Conservation (phyloP, 2,888 invertebrate genomes). For the Cancer borealis region DNA sequence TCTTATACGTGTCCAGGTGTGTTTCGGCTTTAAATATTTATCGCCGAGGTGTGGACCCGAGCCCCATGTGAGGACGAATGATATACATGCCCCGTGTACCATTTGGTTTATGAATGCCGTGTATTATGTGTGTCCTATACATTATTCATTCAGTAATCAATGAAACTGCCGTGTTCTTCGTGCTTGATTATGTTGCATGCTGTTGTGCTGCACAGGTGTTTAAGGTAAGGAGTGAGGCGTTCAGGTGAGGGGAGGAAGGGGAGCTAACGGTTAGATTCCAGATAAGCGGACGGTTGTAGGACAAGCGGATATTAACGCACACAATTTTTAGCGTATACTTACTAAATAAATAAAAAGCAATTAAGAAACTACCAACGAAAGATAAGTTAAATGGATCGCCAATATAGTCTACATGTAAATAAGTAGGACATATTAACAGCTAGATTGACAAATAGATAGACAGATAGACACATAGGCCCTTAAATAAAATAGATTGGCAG, state of each 20-base stretch:
- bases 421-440: background rate
- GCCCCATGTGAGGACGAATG: background rate
- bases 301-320: background rate
- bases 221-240: conserved; percentile 13
- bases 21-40: background rate
- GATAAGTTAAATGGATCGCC: too few relatives aligned
- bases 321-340: background rate
- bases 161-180: background rate
- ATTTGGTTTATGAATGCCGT: background rate
- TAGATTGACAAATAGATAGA: background rate
- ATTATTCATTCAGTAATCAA: conserved; percentile 14
- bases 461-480: background rate
- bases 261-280: background rate
- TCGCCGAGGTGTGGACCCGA: background rate
- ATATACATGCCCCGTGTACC: background rate
- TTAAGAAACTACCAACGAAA: background rate
- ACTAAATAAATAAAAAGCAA: background rate
- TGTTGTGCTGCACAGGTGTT: background rate
- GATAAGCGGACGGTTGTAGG: background rate
- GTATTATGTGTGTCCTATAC: background rate
- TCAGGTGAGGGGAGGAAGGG: background rate
- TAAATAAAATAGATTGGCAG: background rate
- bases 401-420: too few relatives aligned
- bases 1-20: background rate
- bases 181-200: conserved; percentile 1